A percentile compares a stretch with the other conserved stretches of the same genome.
Evolutionary conservation across 2,797 vertebrate genomes (phyloP).

Genomic region (Hypotaenidia okinawae): DNA sequence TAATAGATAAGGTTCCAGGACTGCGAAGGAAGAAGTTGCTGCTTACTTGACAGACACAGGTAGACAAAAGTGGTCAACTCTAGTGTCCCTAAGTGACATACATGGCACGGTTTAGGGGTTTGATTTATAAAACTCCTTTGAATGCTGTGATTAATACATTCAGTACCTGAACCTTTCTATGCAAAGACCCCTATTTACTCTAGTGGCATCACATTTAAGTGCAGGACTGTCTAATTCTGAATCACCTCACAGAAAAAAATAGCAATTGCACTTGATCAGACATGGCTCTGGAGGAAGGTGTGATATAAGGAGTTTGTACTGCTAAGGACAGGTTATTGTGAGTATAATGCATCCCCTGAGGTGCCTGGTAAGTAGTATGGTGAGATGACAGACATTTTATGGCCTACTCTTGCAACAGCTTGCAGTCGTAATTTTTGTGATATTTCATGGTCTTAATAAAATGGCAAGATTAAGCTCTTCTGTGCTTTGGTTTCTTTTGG

Average conservation of each 20-base stretch:
- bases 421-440: not conserved
- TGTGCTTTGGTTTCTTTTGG: not conserved
- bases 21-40: not conserved
- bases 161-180: not conserved
- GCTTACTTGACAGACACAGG: not conserved
- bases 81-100: not conserved
- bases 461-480: not conserved
- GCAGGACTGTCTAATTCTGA: not conserved
- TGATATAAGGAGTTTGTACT: not conserved
- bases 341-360: conserved; percentile 6
- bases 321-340: not conserved
- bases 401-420: not conserved
- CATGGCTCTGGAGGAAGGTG: not conserved
- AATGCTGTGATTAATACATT: not conserved
- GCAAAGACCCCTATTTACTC: not conserved
- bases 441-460: conserved; percentile 27
- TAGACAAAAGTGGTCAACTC: not conserved
- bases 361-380: not conserved
- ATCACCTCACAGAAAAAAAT: not conserved
- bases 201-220: not conserved
- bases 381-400: not conserved
- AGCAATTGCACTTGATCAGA: not conserved
- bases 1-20: not conserved
- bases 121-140: not conserved
- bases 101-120: not conserved